These are phyloP conservation scores for Drosophila melanosoma DNA, from an alignment of 2,888 invertebrate species.

Conservation along the genomic window DNA sequence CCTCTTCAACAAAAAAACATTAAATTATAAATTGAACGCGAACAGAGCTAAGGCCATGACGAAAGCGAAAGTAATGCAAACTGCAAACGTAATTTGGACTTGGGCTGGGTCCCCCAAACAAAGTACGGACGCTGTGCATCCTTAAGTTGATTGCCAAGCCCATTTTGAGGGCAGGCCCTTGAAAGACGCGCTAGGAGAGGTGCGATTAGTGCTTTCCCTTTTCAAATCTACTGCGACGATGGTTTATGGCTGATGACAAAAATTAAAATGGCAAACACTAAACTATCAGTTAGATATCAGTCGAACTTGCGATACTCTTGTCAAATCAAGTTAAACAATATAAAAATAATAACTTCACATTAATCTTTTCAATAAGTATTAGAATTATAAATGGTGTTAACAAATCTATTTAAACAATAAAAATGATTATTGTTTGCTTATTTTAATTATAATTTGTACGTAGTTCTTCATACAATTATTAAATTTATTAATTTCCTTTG, in stretches of 20 bases:
- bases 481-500: background rate
- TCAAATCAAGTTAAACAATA: background rate
- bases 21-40: conserved; percentile 46
- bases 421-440: background rate
- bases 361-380: background rate
- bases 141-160: conserved; percentile 55
- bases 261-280: conserved; percentile 46
- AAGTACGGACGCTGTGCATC: conserved; percentile 43
- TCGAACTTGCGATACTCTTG: background rate
- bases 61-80: conserved; percentile 63
- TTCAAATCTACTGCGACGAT: conserved; percentile 34
- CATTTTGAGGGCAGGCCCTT: conserved; percentile 32
- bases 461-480: background rate
- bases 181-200: conserved; percentile 52
- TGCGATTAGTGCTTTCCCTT: conserved; percentile 72
- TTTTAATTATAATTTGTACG: background rate
- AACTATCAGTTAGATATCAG: background rate
- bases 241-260: conserved; percentile 48
- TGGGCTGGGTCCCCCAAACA: conserved; percentile 32
- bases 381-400: background rate
- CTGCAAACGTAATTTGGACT: conserved; percentile 23
- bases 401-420: background rate
- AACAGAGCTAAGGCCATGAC: conserved; percentile 31
- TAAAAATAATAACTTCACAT: background rate
- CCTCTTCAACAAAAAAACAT: conserved; percentile 31